Evolutionary conservation across 2,113 vertebrate species (phyloP), one percentile per base, ranked within the genome.

Genomic region (Eulacestoma nigropectus): DNA sequence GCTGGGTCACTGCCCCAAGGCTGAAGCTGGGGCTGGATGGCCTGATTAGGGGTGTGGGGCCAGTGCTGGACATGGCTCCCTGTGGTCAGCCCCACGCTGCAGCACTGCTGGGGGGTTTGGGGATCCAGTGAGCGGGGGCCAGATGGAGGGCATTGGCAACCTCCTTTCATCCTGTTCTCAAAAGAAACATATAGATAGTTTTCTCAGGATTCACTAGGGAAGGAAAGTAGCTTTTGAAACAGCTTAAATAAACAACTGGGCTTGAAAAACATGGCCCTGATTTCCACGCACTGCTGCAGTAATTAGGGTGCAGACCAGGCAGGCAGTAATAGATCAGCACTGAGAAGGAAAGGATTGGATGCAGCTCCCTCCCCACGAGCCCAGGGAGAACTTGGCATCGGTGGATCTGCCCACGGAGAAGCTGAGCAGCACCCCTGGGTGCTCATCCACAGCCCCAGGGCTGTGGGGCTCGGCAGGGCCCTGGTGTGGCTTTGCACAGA

Each of bases 1-100:
- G 16, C 32, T 84, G 53, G 73, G 52, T 29, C 59, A 32, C 35
- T 57, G 68, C 41, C 49, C 37, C 37, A 6, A 4, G 49, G 55
- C 68, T 89, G 55, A 32, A 27, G 20, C 30, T 8, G 6, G 39
- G 68, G 12, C 25, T 67, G 2, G 21, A 21, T 68, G 68, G 37
- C 12, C 2, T 3, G 29, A 21, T 32, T 4, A 5, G 62, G n/a
- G 47, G 11, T 57, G 56, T 2, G 0, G 55, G 46, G 8, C 41
- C 46, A 57, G 37, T 3, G 4, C 74, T 85, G 73, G 78, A 27
- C 35, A 9, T 0, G 0, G 55, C 18, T 90, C 65, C 52, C 55
- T 16, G 1, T 1, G 1, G 13, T n/a, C 20, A 7, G 32, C 25
- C 78, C 86, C 69, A 20, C 0, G 0, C 35, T 9, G 9, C 85